Base-by-base conservation (phyloP, 1,140 invertebrate genomes). In the Drosophila serrata region DNA sequence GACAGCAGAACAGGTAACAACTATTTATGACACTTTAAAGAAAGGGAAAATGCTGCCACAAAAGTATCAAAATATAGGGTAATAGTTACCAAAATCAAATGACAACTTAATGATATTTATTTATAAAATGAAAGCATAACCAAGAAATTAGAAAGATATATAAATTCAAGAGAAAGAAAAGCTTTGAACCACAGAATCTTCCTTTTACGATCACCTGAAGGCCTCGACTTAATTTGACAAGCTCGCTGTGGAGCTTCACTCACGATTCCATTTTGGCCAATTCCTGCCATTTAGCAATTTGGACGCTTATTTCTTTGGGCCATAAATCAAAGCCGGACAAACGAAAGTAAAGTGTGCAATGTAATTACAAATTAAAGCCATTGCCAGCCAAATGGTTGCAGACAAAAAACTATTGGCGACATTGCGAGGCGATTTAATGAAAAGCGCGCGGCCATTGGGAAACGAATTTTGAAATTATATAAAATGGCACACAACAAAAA, bases 351-450 rank as follows among this genome's bases (percentile, higher is more conserved):
- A 87, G 81, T 73, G 73, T 69, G 75, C 82, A 79, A 84, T 61
- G 77, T 88, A 87, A 87, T 87, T 87, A 87, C 84, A 87, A 87
- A 87, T 84, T 87, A 84, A 84, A 88, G 68, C 60, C 76, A 69
- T 31, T 31, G 70, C 51, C 46, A 55, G 67, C 42, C 43, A 63
- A 46, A 51, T 70, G 65, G 67, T 40, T 33, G 45, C 42, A 22
- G 42, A 33, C 27, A 55, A 81, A 73, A 64, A 49, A 49, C 59
- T 57, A 75, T 82, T 86, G 82, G 82, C 82, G 82, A 87, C 82
- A 87, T 58, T 82, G 82, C 62, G 51, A 70, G 69, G 62, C 80
- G 63, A 88, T 87, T 87, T 87, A 87, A 87, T 87, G 79, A 87
- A 86, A 86, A 86, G 82, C 80, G 75, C 82, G 73, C 82, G 77